Conservation (phyloP, 92 coral and sea anemone genomes). For the Palythoa heliodiscus region DNA sequence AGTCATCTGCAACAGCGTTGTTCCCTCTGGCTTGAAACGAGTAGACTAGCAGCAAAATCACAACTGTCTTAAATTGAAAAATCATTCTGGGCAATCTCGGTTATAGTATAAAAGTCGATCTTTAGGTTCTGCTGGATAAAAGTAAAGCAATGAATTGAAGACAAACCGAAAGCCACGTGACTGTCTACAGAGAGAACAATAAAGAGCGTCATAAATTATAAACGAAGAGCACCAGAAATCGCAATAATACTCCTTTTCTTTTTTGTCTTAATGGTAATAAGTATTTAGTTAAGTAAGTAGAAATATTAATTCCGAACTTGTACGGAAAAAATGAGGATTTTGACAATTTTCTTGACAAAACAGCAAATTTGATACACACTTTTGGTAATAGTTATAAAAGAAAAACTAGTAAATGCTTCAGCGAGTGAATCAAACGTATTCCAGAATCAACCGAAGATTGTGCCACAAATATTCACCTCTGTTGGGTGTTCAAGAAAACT, state of each 20-base stretch:
- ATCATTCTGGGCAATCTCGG: not conserved
- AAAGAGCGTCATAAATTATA: conserved; percentile 13
- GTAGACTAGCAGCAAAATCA: not conserved
- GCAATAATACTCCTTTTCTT: not conserved
- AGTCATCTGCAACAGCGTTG: not conserved
- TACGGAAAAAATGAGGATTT: too few species aligned
- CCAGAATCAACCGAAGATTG: too few species aligned
- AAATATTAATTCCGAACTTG: too few species aligned
- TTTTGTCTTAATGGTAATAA: not conserved
- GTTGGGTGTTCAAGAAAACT: too few species aligned
- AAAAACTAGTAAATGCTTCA: too few species aligned
- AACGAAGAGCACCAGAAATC: not conserved
- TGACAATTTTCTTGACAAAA: too few species aligned
- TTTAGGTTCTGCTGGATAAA: not conserved
- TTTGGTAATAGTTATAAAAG: too few species aligned
- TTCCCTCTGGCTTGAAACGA: not conserved
- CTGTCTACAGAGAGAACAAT: not conserved
- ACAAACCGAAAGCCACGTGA: conserved; percentile 25
- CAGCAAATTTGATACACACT: too few species aligned
- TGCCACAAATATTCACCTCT: too few species aligned
- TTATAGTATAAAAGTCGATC: not conserved
- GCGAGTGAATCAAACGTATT: too few species aligned
- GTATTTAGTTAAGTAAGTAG: not conserved
- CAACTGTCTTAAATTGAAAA: not conserved
- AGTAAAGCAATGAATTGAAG: not conserved